Evolutionary conservation across 2,797 vertebrate genomes (phyloP).

Genomic region (Tragopan temminckii): DNA sequence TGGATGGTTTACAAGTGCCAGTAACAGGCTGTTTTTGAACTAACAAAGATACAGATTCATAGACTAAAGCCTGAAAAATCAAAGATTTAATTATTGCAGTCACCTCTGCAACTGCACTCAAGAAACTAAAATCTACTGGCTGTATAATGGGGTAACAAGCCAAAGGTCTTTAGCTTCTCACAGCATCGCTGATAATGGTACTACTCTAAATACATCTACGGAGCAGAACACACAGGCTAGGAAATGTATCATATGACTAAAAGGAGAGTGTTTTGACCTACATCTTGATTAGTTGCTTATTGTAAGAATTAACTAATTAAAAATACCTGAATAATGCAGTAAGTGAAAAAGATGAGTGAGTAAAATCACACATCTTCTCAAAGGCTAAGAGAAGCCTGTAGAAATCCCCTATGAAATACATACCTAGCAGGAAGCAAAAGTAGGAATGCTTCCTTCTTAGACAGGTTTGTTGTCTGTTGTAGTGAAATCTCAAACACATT

Average conservation of each 20-base stretch:
- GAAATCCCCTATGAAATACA: not conserved
- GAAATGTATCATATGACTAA: not conserved
- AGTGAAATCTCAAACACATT: not conserved
- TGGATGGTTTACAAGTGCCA: not conserved
- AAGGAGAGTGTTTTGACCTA: not conserved
- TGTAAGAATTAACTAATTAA: not conserved
- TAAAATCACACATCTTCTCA: not conserved
- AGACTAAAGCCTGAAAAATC: not conserved
- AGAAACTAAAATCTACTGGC: not conserved
- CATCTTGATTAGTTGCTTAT: not conserved
- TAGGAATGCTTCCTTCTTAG: not conserved
- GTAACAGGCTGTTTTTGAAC: not conserved
- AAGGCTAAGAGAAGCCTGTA: not conserved
- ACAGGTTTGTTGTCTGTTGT: not conserved
- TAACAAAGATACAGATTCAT: not conserved
- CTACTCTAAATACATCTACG: not conserved
- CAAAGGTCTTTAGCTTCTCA: not conserved
- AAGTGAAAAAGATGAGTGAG: not conserved
- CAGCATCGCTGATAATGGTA: not conserved
- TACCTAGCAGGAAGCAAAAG: not conserved
- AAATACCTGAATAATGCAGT: not conserved
- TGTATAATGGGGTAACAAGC: not conserved
- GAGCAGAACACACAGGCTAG: not conserved
- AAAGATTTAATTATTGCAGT: not conserved
- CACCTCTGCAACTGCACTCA: not conserved